Evolutionary conservation across 2,797 vertebrate genomes (phyloP).

Genomic region (Aeoliscus strigatus): DNA sequence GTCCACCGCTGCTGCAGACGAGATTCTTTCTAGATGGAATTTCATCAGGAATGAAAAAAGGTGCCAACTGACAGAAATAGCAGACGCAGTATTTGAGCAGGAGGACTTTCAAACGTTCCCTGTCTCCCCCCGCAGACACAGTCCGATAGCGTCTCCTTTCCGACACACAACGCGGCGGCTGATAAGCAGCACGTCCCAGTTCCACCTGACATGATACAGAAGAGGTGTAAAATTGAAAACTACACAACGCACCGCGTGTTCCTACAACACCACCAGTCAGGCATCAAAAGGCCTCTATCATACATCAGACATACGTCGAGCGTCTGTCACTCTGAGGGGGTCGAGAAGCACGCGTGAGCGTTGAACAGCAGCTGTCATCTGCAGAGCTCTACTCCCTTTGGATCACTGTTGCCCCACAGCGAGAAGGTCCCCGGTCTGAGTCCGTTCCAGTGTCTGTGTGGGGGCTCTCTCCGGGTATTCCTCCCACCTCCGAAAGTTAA

Average conservation of each 20-base stretch:
- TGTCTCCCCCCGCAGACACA: constrained; percentile 13
- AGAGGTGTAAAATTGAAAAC: constrained; percentile 46
- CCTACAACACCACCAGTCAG: constrained; percentile 29
- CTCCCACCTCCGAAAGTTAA: too few relatives aligned
- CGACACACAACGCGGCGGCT: constrained; percentile 21
- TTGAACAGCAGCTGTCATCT: neutral
- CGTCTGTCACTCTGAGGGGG: too few relatives aligned
- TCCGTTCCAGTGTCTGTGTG: too few relatives aligned
- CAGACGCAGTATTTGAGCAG: constrained; percentile 5
- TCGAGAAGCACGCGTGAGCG: too few relatives aligned
- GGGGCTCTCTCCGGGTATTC: too few relatives aligned
- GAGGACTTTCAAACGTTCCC: constrained; percentile 16
- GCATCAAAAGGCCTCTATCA: constrained; percentile 32
- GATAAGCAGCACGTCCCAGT: constrained; percentile 29
- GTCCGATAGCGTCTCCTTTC: constrained; percentile 13
- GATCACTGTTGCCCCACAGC: too few relatives aligned
- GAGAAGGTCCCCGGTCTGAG: too few relatives aligned
- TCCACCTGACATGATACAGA: constrained; percentile 50
- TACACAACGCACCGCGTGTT: constrained; percentile 2
- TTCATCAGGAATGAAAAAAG: too few relatives aligned
- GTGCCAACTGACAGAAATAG: constrained; percentile 8
- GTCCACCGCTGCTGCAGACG: too few relatives aligned
- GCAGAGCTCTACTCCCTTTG: too few relatives aligned
- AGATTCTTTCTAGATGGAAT: too few relatives aligned
- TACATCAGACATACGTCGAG: constrained; percentile 18